Evolutionary conservation across 2,888 invertebrate species (phyloP).

Genomic region (Coenonympha glycerion): DNA sequence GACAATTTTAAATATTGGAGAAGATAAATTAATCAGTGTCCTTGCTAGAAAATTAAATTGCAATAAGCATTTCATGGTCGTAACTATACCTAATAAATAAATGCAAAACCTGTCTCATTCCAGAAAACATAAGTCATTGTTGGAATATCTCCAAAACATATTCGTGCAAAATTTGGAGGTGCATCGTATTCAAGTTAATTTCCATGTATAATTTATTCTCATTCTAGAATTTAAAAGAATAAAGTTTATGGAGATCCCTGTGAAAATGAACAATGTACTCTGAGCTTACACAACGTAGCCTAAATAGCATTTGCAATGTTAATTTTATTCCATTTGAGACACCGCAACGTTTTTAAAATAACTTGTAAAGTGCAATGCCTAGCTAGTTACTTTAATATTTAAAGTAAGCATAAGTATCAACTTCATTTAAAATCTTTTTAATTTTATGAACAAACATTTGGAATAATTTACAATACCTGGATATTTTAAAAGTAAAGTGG

Average conservation of each 20-base stretch:
- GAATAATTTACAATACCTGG: too few species aligned
- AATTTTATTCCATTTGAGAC: constrained; percentile 36
- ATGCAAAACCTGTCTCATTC: neutral
- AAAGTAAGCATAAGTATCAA: neutral
- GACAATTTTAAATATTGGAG: too few species aligned
- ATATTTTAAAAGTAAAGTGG: too few species aligned
- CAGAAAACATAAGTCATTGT: neutral
- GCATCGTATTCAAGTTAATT: constrained; percentile 23
- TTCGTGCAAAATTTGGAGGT: constrained; percentile 14
- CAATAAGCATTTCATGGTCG: neutral
- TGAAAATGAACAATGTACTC: constrained; percentile 36
- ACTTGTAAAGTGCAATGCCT: constrained; percentile 21
- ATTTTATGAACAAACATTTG: too few species aligned
- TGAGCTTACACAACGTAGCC: constrained; percentile 29
- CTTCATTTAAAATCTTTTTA: too few species aligned
- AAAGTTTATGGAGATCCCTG: constrained; percentile 30
- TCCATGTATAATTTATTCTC: constrained; percentile 27
- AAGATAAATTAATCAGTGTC: too few species aligned
- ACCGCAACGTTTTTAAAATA: constrained; percentile 30
- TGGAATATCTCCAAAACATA: constrained; percentile 13
- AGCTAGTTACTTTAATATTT: constrained; percentile 24
- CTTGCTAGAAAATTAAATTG: neutral
- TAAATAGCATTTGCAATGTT: constrained; percentile 36
- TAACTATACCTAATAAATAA: neutral
- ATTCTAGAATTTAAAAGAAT: constrained; percentile 26